Evolutionary conservation across 2,797 vertebrate species (phyloP).

Genomic region (Chloroceryle inda): DNA sequence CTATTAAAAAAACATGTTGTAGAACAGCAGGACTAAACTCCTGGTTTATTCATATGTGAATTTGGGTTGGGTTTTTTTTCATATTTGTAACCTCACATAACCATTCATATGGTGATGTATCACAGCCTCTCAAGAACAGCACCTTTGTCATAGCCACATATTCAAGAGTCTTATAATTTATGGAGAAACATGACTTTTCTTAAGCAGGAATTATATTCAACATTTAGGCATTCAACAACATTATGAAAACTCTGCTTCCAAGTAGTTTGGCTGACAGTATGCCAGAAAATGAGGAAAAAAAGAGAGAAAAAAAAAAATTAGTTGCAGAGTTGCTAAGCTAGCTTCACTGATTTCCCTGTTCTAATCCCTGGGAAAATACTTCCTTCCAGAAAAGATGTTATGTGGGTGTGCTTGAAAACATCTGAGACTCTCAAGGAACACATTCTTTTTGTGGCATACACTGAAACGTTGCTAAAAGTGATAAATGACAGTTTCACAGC

Average conservation of each 20-base stretch:
- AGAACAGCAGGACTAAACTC: neutral
- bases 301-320: neutral
- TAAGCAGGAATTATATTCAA: neutral
- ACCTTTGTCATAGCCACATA: neutral
- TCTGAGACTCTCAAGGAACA: constrained; percentile 60
- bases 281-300: neutral
- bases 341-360: constrained; percentile 1
- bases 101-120: neutral
- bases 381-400: constrained; percentile 57
- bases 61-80: neutral
- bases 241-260: neutral
- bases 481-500: constrained; percentile 40
- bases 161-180: neutral
- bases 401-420: constrained; percentile 70
- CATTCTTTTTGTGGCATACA: neutral
- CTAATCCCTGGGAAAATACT: constrained; percentile 51
- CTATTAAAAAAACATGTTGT: neutral
- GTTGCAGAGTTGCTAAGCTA: neutral
- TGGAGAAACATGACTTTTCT: neutral
- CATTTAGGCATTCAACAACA: neutral
- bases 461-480: constrained; percentile 35
- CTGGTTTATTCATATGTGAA: neutral
- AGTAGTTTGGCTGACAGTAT: neutral
- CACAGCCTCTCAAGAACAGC: neutral
- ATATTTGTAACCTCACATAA: neutral